Conservation (phyloP, 1,140 invertebrate genomes). For the Penaeus chinensis region DNA sequence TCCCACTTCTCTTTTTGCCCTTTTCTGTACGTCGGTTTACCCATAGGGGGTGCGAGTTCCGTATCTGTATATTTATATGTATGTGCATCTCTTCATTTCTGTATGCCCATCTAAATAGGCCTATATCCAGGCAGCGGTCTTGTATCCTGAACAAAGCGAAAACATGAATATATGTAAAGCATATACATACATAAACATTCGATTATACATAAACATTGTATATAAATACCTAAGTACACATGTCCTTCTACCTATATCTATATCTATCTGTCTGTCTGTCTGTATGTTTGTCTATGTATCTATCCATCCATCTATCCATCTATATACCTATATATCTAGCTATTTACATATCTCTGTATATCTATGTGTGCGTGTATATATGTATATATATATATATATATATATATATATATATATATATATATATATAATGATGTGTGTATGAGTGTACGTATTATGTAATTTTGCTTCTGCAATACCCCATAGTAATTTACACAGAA, state of each 20-base stretch:
- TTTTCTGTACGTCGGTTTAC: too few species aligned
- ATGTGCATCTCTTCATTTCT: too few species aligned
- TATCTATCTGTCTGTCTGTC: neutral
- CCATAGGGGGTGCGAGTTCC: too few species aligned
- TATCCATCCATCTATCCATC: neutral
- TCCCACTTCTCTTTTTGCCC: too few species aligned
- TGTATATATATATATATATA: constrained; percentile 4
- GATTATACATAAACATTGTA: constrained; percentile 9
- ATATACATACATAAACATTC: constrained; percentile 2
- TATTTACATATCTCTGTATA: neutral
- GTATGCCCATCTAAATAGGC: too few species aligned
- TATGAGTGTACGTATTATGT: too few species aligned
- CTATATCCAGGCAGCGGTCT: too few species aligned
- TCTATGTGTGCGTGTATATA: neutral
- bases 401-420: constrained; percentile 10
- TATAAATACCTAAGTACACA: neutral
- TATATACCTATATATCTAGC: neutral
- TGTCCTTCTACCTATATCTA: neutral
- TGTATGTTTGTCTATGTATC: neutral
- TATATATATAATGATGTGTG: neutral
- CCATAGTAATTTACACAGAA: too few species aligned
- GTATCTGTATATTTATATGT: too few species aligned
- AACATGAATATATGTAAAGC: neutral
- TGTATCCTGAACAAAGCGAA: too few species aligned
- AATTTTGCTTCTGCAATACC: too few species aligned